Evolutionary conservation across 2,888 invertebrate genomes (phyloP), one percentile per base, ranked within the genome.

Genomic region (Congeria kusceri): DNA sequence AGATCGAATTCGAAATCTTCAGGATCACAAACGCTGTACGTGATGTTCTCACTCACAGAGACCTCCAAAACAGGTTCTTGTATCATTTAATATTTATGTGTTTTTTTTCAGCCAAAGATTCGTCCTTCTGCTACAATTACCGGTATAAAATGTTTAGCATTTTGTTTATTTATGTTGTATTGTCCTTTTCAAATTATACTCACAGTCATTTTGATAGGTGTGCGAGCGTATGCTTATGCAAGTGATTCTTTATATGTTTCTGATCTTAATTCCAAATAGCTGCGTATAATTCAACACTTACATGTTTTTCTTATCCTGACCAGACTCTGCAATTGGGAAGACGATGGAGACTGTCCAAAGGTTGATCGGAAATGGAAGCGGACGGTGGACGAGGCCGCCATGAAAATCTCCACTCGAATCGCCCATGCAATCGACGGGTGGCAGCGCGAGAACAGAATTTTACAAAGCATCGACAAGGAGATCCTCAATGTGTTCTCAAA

Each of bases 401-500:
- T 80, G 25, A 67, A 66, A 25, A 88, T 91, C 28, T 74, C 85
- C 9, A 87, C 88, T 39, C 75, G 86, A 18, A 63, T 92, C 2
- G 77, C 84, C 13, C n/a, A 74, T 1, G 83, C 85, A 28, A 74
- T 92, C 20, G 86, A 89, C 73, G 69, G 77, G 11, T 92, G 91
- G 91, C 90, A 91, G 49, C 44, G 68, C 20, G 64, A 86, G n/a
- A 83, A 85, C 23, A 56, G 78, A 4, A 63, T 90, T 3, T 85
- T 91, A 7, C 71, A 66, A 18, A 64, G 62, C 7, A 79, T 90
- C 13, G 86, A 86, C 58, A 47, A 69, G 1, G 80, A 86, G 28
- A 88, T 90, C 20, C 59, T 92, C 11, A 74, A 85, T 13, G 85
- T 84, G 56, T 90, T 91, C 77, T 77, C 88, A 23, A 61, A 84